Conservation (phyloP, 2,888 invertebrate species). For the Pardosa pseudoannulata region DNA sequence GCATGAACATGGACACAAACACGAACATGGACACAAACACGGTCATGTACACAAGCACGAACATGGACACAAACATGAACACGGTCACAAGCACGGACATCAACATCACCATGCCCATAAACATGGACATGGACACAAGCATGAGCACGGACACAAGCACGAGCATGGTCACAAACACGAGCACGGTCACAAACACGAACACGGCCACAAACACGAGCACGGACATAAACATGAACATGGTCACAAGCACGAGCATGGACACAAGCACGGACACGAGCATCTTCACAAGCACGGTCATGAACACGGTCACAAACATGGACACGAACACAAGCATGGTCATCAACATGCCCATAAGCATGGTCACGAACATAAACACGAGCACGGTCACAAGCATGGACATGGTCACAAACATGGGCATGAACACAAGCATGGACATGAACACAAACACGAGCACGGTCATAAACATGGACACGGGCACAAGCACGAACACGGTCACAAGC, state of each 20-base stretch:
- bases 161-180: slow-evolving; percentile 58
- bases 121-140: slow-evolving; percentile 51
- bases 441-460: slow-evolving; percentile 41
- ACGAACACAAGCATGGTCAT: slow-evolving; percentile 50
- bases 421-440: slow-evolving; percentile 43
- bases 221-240: slow-evolving; percentile 47
- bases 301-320: slow-evolving; percentile 42
- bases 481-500: slow-evolving; percentile 51
- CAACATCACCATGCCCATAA: slow-evolving; percentile 45
- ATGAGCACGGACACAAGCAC: slow-evolving; percentile 53
- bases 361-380: slow-evolving; percentile 53
- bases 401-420: slow-evolving; percentile 44
- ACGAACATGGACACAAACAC: slow-evolving; percentile 45
- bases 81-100: slow-evolving; percentile 48
- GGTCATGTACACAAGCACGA: slow-evolving; percentile 48
- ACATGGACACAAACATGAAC: slow-evolving; percentile 46
- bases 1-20: slow-evolving; percentile 54
- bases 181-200: slow-evolving; percentile 53
- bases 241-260: slow-evolving; percentile 53
- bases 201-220: slow-evolving; percentile 49
- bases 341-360: slow-evolving; percentile 46
- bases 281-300: slow-evolving; percentile 50
- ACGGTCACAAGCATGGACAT: slow-evolving; percentile 51
- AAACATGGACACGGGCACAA: slow-evolving; percentile 46
- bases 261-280: slow-evolving; percentile 54